These are phyloP conservation scores for Brachystomella parvula DNA, from an alignment of 1,140 invertebrate species.

Conservation along the genomic window DNA sequence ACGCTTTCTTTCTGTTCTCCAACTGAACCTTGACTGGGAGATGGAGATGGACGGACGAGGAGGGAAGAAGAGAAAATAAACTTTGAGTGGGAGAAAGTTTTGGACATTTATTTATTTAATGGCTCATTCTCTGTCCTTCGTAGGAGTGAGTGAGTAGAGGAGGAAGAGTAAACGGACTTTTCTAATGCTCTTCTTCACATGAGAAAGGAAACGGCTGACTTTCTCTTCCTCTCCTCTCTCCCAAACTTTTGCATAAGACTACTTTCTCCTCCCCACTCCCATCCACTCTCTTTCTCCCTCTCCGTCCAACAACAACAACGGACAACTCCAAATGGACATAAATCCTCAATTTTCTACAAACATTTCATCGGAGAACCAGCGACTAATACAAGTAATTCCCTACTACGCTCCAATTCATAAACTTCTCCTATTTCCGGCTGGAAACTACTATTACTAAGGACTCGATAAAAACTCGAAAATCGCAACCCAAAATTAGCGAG, in stretches of 20 bases:
- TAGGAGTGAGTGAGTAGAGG: no score
- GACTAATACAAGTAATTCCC: no score
- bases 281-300: background rate
- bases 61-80: constrained; percentile 1
- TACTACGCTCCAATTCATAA: no score
- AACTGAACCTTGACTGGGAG: no score
- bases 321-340: background rate
- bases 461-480: no score
- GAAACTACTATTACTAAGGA: no score
- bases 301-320: background rate
- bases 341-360: background rate
- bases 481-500: no score
- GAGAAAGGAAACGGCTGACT: constrained; percentile 11
- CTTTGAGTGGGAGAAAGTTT: constrained; percentile 11
- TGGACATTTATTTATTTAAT: constrained; percentile 13
- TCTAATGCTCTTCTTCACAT: background rate
- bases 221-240: background rate
- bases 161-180: background rate
- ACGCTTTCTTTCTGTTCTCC: no score
- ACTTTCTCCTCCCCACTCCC: background rate
- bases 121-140: constrained; percentile 8
- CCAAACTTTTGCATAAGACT: constrained; percentile 1
- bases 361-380: no score
- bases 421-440: no score
- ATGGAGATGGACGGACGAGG: no score